A percentile compares a stretch with the other conserved stretches of the same genome.
phyloP scores from a whole-genome alignment of 2,888 invertebrate genomes.

The Ligdia adustata region DNA sequence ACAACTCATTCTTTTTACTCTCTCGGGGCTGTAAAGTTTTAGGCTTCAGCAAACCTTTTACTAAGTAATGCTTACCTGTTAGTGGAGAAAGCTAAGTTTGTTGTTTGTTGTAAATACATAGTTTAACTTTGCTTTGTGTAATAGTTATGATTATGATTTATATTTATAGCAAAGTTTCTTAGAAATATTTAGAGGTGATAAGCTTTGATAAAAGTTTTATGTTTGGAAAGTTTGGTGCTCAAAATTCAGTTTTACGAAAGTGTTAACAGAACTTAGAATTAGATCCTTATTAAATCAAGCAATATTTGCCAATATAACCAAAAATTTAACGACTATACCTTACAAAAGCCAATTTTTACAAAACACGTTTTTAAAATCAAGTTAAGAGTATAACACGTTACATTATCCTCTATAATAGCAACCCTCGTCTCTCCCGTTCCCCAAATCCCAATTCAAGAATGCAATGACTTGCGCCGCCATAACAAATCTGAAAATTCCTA shows the following conservation, averaged over 20 bases:
- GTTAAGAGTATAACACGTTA: constrained; percentile 1
- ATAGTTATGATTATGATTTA: background rate
- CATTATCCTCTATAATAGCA: constrained; percentile 6
- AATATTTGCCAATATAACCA: too few relatives aligned
- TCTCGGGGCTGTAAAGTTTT: constrained; percentile 28
- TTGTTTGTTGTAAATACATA: constrained; percentile 20
- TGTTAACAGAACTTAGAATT: too few relatives aligned
- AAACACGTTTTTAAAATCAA: background rate
- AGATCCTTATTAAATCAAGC: too few relatives aligned
- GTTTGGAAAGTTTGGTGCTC: too few relatives aligned
- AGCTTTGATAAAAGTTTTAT: too few relatives aligned
- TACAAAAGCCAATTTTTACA: background rate
- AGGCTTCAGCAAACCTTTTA: constrained; percentile 31
- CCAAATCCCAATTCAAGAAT: constrained; percentile 31
- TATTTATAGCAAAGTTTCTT: too few relatives aligned
- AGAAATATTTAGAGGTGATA: too few relatives aligned
- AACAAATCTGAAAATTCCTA: constrained; percentile 37
- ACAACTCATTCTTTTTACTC: constrained; percentile 20
- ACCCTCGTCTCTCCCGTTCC: constrained; percentile 17
- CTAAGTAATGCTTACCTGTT: constrained; percentile 32
- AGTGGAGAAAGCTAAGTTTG: constrained; percentile 22
- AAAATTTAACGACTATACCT: background rate
- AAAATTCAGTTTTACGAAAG: too few relatives aligned
- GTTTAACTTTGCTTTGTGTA: constrained; percentile 5
- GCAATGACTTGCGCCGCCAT: constrained; percentile 37